These are phyloP conservation scores for Xiphias gladius DNA, from an alignment of 2,113 vertebrate species.

Conservation along the genomic window DNA sequence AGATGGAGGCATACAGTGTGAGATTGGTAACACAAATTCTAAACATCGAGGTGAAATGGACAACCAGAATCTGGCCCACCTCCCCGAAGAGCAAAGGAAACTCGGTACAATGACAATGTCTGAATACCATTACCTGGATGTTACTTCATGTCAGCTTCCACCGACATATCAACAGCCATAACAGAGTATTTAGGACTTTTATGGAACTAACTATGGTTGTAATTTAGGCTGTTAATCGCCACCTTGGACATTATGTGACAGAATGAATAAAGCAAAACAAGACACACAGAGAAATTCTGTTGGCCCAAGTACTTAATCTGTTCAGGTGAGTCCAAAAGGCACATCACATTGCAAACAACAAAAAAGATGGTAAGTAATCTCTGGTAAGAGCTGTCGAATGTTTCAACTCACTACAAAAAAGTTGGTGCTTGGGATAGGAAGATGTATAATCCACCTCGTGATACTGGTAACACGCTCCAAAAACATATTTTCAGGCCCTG, in stretches of 20 bases:
- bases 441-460: not conserved
- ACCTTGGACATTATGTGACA: not conserved
- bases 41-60: constrained; percentile 3
- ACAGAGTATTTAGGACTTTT: not conserved
- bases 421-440: not conserved
- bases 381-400: not conserved
- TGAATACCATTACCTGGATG: not conserved
- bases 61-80: not conserved
- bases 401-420: not conserved
- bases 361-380: not conserved
- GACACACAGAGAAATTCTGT: not conserved
- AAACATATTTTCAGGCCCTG: constrained; percentile 33
- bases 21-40: constrained; percentile 29
- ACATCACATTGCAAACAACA: constrained; percentile 31
- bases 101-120: too few species aligned
- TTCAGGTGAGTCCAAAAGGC: constrained; percentile 54
- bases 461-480: constrained; percentile 6
- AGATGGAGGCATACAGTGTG: constrained; percentile 72
- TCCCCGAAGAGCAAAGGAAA: not conserved
- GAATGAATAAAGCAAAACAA: not conserved
- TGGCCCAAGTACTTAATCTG: not conserved
- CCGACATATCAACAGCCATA: not conserved
- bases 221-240: not conserved
- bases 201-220: not conserved
- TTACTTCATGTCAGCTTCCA: not conserved